Percentiles rank a stretch among this genome's conserved stretches.
These are phyloP conservation scores for Syngnathus floridae DNA, from an alignment of 2,113 vertebrate genomes.

Conservation along the genomic window DNA sequence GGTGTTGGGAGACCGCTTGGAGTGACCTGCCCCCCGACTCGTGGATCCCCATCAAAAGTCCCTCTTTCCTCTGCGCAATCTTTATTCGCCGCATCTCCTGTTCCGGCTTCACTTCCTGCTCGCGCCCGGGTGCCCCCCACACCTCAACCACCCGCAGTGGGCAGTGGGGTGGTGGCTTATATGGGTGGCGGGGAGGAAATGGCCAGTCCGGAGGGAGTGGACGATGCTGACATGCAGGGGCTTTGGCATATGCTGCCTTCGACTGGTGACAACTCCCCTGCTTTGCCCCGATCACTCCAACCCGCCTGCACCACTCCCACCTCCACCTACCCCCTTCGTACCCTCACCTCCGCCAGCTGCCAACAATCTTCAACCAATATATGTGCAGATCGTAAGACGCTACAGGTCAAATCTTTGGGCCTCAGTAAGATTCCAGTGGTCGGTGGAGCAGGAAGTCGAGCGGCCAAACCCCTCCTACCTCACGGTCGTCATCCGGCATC, in stretches of 20 bases:
- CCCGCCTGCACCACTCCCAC: constrained; percentile 56
- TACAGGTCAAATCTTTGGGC: constrained; percentile 64
- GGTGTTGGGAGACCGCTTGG: constrained; percentile 38
- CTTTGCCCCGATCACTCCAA: constrained; percentile 61
- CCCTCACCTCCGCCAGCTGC: constrained; percentile 36
- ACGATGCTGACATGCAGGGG: constrained; percentile 87
- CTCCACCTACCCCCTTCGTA: constrained; percentile 59
- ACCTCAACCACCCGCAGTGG: constrained; percentile 72
- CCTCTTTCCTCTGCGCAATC: constrained; percentile 47
- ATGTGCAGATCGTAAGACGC: constrained; percentile 50
- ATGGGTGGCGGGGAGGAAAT: constrained; percentile 98
- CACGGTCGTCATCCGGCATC: constrained; percentile 65
- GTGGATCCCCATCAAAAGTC: constrained; percentile 56
- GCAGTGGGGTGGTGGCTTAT: constrained; percentile 82
- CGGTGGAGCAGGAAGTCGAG: constrained; percentile 51
- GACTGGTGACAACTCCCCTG: constrained; percentile 69
- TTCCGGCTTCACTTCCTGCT: constrained; percentile 48
- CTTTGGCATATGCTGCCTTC: constrained; percentile 95
- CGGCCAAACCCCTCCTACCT: constrained; percentile 57
- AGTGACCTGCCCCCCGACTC: constrained; percentile 18
- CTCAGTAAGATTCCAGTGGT: constrained; percentile 70
- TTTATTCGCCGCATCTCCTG: constrained; percentile 39
- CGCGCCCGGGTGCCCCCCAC: constrained; percentile 47
- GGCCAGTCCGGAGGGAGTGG: constrained; percentile 92
- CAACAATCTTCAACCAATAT: constrained; percentile 33